Percentiles rank a stretch among this genome's conserved stretches.
phyloP scores from a whole-genome alignment of 2,888 invertebrate species.

The Fragum whitleyi region DNA sequence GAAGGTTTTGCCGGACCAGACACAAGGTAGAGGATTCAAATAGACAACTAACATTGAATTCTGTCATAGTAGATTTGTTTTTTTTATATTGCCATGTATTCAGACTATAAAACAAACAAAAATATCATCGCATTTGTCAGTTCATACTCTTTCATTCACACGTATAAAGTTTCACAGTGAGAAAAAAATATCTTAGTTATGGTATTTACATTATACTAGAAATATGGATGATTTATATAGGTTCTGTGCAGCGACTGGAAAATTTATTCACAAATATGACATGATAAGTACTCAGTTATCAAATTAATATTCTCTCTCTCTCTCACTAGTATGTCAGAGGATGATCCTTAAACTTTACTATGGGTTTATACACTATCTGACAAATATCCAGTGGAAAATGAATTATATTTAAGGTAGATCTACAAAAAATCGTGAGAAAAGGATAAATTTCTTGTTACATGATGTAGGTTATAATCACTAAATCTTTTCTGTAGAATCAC shows the following conservation, averaged over 20 bases:
- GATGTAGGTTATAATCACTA: too few species aligned
- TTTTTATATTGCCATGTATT: conserved; percentile 58
- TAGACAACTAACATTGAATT: background rate
- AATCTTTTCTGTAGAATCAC: too few species aligned
- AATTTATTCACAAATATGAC: background rate
- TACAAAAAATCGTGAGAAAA: background rate
- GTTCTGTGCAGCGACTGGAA: background rate
- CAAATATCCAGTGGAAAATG: too few species aligned
- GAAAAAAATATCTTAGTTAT: conserved; percentile 7
- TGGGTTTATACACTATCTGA: too few species aligned
- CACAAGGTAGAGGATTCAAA: background rate
- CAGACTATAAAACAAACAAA: conserved; percentile 39
- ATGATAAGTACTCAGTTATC: background rate
- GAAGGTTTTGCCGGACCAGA: too few species aligned
- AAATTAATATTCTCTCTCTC: too few species aligned
- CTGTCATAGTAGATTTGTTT: conserved; percentile 45
- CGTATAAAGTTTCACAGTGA: background rate
- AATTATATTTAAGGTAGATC: too few species aligned
- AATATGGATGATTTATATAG: background rate
- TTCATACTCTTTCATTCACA: background rate
- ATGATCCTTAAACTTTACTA: too few species aligned
- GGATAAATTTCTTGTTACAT: background rate
- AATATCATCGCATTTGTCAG: background rate
- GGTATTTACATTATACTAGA: conserved; percentile 2
- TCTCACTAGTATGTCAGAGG: too few species aligned